Conservation (phyloP, 2,797 vertebrate genomes). For the Onychomys torridus region DNA sequence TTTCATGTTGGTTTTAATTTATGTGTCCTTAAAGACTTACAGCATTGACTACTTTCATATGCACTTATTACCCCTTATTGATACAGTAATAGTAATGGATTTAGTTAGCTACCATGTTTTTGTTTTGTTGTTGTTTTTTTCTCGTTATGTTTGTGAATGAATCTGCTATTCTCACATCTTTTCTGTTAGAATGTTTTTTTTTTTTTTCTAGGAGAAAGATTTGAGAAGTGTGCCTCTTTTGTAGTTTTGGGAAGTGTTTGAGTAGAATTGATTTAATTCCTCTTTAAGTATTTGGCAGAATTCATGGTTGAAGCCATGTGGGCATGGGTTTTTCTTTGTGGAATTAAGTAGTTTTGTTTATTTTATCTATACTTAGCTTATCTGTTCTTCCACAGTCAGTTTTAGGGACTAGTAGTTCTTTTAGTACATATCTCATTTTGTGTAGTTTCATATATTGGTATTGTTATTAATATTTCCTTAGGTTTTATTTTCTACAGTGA, state of each 20-base stretch:
- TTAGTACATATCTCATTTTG: neutral
- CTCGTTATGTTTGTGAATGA: neutral
- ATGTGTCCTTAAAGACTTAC: neutral
- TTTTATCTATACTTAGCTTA: neutral
- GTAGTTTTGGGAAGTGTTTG: neutral
- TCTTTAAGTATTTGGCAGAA: constrained; percentile 9
- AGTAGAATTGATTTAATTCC: neutral
- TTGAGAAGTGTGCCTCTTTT: neutral
- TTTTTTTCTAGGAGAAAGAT: neutral
- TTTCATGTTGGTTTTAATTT: constrained; percentile 19
- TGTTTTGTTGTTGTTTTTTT: constrained; percentile 8
- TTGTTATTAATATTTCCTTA: neutral
- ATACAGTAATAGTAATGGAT: neutral
- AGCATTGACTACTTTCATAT: neutral
- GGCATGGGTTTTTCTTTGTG: neutral
- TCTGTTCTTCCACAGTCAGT: neutral
- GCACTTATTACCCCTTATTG: neutral
- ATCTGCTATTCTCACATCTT: neutral
- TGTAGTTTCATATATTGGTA: neutral
- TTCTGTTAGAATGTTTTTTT: neutral
- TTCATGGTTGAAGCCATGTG: neutral
- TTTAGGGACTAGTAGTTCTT: neutral
- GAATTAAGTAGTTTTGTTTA: neutral
- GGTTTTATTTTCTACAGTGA: constrained; percentile 1
- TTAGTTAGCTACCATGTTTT: neutral